These are phyloP conservation scores for Myotis davidii DNA, from an alignment of 2,113 vertebrate species.

Conservation along the genomic window DNA sequence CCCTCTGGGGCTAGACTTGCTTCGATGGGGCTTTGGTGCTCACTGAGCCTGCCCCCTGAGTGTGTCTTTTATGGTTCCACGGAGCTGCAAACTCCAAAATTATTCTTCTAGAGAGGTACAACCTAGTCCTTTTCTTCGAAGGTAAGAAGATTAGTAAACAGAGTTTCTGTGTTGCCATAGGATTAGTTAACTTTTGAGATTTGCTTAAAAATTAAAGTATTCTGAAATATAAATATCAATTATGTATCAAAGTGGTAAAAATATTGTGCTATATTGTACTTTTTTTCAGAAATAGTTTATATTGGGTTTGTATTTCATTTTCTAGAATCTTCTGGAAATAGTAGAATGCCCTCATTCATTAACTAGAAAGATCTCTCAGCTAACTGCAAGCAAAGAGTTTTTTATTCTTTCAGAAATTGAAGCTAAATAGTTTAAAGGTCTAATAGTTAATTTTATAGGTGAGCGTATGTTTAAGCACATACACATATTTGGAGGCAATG, in stretches of 20 bases:
- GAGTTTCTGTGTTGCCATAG: neutral
- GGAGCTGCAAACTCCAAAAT: too few species aligned
- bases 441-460: constrained; percentile 8
- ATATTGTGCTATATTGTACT: neutral
- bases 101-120: neutral
- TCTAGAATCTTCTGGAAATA: constrained; percentile 27
- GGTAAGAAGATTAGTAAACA: neutral
- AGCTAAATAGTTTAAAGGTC: neutral
- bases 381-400: constrained; percentile 11
- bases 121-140: neutral
- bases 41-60: too few species aligned
- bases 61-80: too few species aligned
- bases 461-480: neutral
- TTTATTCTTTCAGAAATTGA: neutral
- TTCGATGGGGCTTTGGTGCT: too few species aligned
- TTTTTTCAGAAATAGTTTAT: constrained; percentile 41
- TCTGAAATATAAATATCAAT: constrained; percentile 25
- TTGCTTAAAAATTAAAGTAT: neutral
- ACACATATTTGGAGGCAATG: neutral
- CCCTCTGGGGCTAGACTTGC: too few species aligned
- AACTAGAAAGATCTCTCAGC: constrained; percentile 18
- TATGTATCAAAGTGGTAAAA: neutral
- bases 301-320: constrained; percentile 1
- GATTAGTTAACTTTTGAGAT: neutral
- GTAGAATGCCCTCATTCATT: neutral